Conservation (phyloP, 2,113 vertebrate genomes). For the Furnarius figulus region DNA sequence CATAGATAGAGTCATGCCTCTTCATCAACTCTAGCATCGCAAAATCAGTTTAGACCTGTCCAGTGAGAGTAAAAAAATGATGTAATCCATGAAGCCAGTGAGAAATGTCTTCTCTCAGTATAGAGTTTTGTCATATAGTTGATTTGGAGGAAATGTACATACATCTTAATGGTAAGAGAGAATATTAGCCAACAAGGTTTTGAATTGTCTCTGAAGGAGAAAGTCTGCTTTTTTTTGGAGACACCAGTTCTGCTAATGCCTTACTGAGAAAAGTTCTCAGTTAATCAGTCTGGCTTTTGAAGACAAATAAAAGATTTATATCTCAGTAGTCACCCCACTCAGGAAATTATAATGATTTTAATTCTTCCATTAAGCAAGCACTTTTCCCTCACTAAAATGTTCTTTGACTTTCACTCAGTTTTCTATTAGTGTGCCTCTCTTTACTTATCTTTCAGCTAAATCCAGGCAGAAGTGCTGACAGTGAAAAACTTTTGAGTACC, state of each 20-base stretch:
- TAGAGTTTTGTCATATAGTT: background rate
- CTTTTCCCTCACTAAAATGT: background rate
- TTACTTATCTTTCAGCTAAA: background rate
- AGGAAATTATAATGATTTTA: background rate
- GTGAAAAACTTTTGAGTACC: background rate
- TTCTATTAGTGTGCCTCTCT: background rate
- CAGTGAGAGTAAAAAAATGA: background rate
- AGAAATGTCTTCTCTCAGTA: background rate
- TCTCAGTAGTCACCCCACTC: background rate
- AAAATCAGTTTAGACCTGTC: background rate
- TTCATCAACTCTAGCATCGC: background rate
- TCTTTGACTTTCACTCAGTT: background rate
- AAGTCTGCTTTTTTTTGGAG: background rate
- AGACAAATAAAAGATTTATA: constrained; percentile 6
- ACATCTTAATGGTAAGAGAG: background rate
- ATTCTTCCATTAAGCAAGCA: background rate
- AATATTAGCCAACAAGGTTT: background rate
- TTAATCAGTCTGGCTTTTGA: background rate
- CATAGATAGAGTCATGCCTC: background rate
- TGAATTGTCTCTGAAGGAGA: background rate
- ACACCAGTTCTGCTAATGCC: background rate
- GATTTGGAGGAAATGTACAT: background rate
- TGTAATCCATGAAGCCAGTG: background rate
- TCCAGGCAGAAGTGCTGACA: background rate
- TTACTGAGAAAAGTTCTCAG: background rate